Evolutionary conservation across 2,797 vertebrate genomes (phyloP), one percentile per base, ranked within the genome.

Genomic region (Etheostoma nigrum): DNA sequence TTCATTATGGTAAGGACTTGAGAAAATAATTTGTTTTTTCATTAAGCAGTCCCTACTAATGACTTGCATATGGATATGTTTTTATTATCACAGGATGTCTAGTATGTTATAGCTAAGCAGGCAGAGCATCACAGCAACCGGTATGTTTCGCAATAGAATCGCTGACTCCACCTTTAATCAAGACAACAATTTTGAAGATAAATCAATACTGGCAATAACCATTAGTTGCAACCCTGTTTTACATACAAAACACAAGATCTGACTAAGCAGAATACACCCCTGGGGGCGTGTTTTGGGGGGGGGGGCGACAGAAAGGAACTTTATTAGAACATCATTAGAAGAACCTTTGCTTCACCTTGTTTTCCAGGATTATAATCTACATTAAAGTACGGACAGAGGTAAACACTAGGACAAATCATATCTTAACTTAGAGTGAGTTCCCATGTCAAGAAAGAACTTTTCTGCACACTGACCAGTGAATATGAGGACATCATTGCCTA

Each of bases 101-200:
- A 45, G n/a, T n/a, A 67, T 65, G 78, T 81, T 68, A 76, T 45
- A 57, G 57, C 45, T 13, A 49, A 67, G 21, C 25, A 66, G 72
- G 67, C 53, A 23, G 40, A 13, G 47, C 54, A 52, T 54, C 40
- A 36, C 33, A 36, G 33, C 7, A 8, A 9, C 33, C 7, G 8
- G 33, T 36, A 9, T 36, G 8, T 36, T 10, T 36, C 9, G 33
- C 33, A 36, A 10, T 36, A 36, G 33, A 36, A 36, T 36, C 33
- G 33, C 33, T 36, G 9, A 36, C 33, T 36, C 33, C 33, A 36
- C 33, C 33, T 36, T 36, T 36, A 9, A 36, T 36, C 33, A 36
- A 36, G 33, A 36, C 23, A 36, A 66, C 18, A 12, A 23, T 21
- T 21, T 51, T 14, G 9, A 64, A 36, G 12, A n/a, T n/a, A 0